Evolutionary conservation across 2,888 invertebrate species (phyloP).

Genomic region (Itoplectis maculator): DNA sequence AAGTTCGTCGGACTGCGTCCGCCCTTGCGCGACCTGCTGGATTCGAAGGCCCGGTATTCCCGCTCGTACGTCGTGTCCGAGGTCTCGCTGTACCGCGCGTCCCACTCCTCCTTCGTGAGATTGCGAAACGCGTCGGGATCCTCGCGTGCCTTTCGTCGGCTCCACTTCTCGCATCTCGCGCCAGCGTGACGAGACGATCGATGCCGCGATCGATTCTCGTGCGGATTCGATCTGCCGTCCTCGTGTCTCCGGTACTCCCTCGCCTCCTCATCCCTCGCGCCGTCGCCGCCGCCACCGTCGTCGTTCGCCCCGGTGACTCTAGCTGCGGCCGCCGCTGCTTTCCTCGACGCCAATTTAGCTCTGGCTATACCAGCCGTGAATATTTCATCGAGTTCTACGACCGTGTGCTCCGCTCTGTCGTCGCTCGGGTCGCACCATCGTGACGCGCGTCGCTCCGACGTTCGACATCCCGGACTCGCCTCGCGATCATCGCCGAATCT

Average conservation of each 20-base stretch:
- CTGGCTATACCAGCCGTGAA: constrained; percentile 79
- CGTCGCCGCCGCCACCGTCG: constrained; percentile 49
- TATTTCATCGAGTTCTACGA: constrained; percentile 76
- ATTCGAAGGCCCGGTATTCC: constrained; percentile 49
- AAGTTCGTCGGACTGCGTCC: constrained; percentile 5
- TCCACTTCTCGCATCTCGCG: constrained; percentile 70
- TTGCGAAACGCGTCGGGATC: constrained; percentile 79
- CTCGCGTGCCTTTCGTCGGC: constrained; percentile 75
- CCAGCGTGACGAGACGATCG: constrained; percentile 65
- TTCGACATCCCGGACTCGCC: background rate
- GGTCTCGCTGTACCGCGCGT: constrained; percentile 77
- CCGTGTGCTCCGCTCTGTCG: constrained; percentile 59
- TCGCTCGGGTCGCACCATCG: constrained; percentile 59
- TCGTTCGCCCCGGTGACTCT: constrained; percentile 36
- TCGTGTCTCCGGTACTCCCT: constrained; percentile 42
- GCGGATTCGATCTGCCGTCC: constrained; percentile 19
- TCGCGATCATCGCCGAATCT: background rate
- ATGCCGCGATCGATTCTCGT: constrained; percentile 14
- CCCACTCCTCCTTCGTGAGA: constrained; percentile 83
- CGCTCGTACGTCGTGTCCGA: constrained; percentile 55
- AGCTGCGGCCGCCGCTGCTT: constrained; percentile 34
- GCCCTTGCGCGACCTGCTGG: constrained; percentile 42
- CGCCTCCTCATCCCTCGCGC: constrained; percentile 44
- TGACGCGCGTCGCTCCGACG: background rate
- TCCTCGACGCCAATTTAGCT: constrained; percentile 69